A percentile compares a stretch with the other conserved stretches of the same genome.
phyloP scores from a whole-genome alignment of 2,888 invertebrate genomes.

The Cybosia mesomella region DNA sequence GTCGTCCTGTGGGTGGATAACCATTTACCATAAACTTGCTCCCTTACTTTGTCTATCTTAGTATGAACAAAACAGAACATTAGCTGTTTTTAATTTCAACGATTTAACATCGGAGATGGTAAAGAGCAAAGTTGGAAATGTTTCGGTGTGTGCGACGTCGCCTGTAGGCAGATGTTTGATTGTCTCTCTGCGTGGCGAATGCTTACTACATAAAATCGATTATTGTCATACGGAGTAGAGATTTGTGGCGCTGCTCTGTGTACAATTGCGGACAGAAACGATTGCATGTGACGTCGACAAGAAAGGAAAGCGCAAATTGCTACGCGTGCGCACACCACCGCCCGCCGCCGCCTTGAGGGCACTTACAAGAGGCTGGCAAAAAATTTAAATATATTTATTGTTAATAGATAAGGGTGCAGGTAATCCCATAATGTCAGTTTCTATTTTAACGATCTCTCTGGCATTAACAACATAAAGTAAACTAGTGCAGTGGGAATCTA shows the following conservation, averaged over 20 bases:
- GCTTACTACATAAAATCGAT: background rate
- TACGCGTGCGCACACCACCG: background rate
- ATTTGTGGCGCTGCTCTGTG: background rate
- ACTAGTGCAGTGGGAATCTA: background rate
- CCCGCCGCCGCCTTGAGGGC: background rate
- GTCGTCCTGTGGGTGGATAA: background rate
- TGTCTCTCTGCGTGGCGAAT: background rate
- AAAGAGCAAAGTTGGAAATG: background rate
- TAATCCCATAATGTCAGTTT: background rate
- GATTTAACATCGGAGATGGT: background rate
- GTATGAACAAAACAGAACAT: background rate
- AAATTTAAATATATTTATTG: background rate
- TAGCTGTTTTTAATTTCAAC: background rate
- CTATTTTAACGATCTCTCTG: background rate
- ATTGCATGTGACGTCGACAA: conserved; percentile 11
- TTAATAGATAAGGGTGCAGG: too few relatives aligned
- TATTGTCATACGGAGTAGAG: background rate
- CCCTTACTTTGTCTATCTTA: background rate
- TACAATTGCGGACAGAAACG: conserved; percentile 4
- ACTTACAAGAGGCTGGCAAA: background rate
- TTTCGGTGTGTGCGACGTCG: background rate
- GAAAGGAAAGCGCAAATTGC: conserved; percentile 10
- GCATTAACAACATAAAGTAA: background rate
- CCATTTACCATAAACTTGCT: too few relatives aligned
- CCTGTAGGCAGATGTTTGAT: background rate